phyloP scores from a whole-genome alignment of 2,797 vertebrate species.

The Tauraco hartlaubi region DNA sequence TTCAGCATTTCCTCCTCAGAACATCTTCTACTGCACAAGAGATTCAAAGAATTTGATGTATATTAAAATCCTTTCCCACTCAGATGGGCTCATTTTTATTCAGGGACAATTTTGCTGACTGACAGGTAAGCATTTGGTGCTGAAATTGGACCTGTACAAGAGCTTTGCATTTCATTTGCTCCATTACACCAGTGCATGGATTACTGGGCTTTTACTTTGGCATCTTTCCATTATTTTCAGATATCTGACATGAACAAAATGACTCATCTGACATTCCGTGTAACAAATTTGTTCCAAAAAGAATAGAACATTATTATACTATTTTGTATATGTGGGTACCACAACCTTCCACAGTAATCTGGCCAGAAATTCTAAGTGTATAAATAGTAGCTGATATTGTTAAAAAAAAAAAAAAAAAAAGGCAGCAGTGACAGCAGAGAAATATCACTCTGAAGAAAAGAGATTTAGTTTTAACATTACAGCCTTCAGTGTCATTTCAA shows the following conservation, averaged over 20 bases:
- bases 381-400: conserved; percentile 79
- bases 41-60: conserved; percentile 88
- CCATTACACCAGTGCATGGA: conserved; percentile 88
- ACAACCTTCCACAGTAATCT: conserved; percentile 82
- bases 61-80: conserved; percentile 86
- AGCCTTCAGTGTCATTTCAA: conserved; percentile 34
- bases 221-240: conserved; percentile 86
- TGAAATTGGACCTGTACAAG: conserved; percentile 84
- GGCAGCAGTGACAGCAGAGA: conserved; percentile 44
- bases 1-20: conserved; percentile 69
- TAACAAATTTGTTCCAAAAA: conserved; percentile 87
- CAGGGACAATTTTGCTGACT: conserved; percentile 87
- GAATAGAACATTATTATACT: conserved; percentile 85
- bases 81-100: conserved; percentile 83
- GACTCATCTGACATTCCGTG: conserved; percentile 85
- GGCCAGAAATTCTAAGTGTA: conserved; percentile 81
- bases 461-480: conserved; percentile 22
- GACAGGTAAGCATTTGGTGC: conserved; percentile 85
- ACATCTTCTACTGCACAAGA: conserved; percentile 69
- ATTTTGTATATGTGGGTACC: conserved; percentile 80
- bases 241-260: conserved; percentile 84
- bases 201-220: conserved; percentile 84
- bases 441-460: conserved; percentile 45
- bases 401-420: conserved; percentile 17
- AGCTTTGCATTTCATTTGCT: conserved; percentile 89